Evolutionary conservation across 1,140 invertebrate genomes (phyloP).

Genomic region (Amphibalanus amphitrite): DNA sequence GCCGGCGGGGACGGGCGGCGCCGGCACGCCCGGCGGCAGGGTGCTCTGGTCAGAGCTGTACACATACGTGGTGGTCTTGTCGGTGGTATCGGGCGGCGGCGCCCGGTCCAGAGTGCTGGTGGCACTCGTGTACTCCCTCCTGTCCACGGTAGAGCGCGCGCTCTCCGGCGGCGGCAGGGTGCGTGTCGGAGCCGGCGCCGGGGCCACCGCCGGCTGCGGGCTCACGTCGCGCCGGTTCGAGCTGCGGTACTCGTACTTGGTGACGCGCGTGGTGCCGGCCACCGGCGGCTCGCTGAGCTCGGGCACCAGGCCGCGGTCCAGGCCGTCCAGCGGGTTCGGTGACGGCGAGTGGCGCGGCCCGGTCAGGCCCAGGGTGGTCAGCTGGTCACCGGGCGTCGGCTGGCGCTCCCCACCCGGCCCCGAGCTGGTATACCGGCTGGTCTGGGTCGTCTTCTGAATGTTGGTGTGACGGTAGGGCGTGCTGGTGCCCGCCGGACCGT

Average conservation of each 20-base stretch:
- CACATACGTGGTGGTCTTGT: not conserved
- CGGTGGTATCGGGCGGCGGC: not conserved
- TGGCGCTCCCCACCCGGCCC: too few relatives aligned
- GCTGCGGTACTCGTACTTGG: constrained; percentile 1
- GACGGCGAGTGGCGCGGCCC: not conserved
- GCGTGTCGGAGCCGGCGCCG: not conserved
- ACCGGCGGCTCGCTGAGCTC: not conserved
- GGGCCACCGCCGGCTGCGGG: not conserved
- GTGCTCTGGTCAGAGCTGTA: not conserved
- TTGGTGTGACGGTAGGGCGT: not conserved
- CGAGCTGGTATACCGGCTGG: not conserved
- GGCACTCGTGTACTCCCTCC: not conserved
- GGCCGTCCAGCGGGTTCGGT: not conserved
- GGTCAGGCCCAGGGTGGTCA: not conserved
- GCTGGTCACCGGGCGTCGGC: not conserved
- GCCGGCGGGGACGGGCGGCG: not conserved
- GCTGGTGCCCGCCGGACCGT: not conserved
- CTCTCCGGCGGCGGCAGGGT: not conserved
- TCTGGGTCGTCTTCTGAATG: not conserved
- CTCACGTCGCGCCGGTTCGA: not conserved
- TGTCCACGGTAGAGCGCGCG: not conserved
- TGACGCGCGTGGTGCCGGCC: constrained; percentile 2
- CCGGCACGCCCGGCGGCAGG: not conserved
- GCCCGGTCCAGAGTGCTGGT: not conserved
- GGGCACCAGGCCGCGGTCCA: not conserved